Evolutionary conservation across 2,888 invertebrate species (phyloP), one percentile per base, ranked within the genome.

Genomic region (Lobophora halterata): DNA sequence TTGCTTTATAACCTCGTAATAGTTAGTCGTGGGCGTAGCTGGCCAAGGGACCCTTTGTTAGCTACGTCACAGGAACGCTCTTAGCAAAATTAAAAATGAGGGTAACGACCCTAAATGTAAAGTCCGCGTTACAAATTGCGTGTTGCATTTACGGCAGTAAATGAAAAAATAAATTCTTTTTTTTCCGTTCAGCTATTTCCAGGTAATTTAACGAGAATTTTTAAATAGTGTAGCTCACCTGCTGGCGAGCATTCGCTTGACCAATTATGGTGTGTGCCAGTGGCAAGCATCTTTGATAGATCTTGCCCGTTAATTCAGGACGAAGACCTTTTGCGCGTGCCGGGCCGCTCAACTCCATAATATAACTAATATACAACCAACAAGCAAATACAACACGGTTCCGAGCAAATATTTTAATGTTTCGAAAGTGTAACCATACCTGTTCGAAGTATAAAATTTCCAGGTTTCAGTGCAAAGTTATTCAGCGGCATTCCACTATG

Each of bases 21-120:
- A 67, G 71, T 65, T n/a, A 62, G 64, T 55, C 62, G 75, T 78
- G 76, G 86, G 80, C 69, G 79, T 69, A 68, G 70, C 68, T 78
- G 79, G 76, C 61, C 78, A 67, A 59, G 58, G 75, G 80, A 71
- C 82, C 79, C 83, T 81, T 79, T 85, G 83, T 85, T 86, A 80
- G 71, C 65, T 54, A 66, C 73, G 73, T 73, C 66, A 75, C 76
- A 66, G 79, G 78, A 77, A 73, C 70, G 77, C 85, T 82, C 83
- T 87, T 70, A 79, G 81, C 66, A 59, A 82, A 82, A 86, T 87
- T 83, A 85, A 81, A 79, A 61, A 52, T 40, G 60, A 63, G 79
- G 75, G 73, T 69, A 72, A 66, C 62, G 72, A 61, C 69, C 73
- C 58, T 62, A 59, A 53, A 54, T 57, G 52, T 25, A 60, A 65